Evolutionary conservation across 2,113 vertebrate species (phyloP).

Genomic region (Brachypodius melanocephalos): DNA sequence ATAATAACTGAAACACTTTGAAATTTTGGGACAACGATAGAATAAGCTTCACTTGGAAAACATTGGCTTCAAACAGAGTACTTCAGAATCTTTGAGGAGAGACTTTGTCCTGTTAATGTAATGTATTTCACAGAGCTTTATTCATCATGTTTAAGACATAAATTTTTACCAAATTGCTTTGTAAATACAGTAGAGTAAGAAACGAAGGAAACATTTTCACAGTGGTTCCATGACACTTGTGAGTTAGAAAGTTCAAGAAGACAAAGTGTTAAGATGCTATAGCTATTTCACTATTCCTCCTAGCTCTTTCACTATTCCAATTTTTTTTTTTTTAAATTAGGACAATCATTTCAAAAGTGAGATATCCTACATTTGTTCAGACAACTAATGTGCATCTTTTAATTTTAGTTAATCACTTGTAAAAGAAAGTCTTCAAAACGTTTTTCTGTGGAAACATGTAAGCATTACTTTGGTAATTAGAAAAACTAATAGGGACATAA

Average conservation of each 20-base stretch:
- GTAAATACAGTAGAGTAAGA: not conserved
- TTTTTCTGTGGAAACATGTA: not conserved
- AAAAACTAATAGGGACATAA: not conserved
- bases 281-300: not conserved
- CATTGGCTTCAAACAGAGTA: not conserved
- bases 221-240: not conserved
- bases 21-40: not conserved
- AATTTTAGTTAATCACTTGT: not conserved
- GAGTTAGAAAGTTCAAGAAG: not conserved
- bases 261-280: not conserved
- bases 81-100: not conserved
- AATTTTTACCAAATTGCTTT: not conserved
- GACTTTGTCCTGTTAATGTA: not conserved
- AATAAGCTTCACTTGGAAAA: not conserved
- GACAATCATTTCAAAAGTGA: not conserved
- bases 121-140: not conserved
- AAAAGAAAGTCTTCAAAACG: not conserved
- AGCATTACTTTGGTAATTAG: not conserved
- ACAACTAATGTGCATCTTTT: not conserved
- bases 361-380: not conserved
- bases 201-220: fast-evolving
- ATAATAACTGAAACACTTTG: not conserved
- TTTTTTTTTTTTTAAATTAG: not conserved
- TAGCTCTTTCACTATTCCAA: not conserved
- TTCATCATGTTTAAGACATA: not conserved